Conservation (phyloP, 2,113 vertebrate genomes). For the Nesoenas mayeri region DNA sequence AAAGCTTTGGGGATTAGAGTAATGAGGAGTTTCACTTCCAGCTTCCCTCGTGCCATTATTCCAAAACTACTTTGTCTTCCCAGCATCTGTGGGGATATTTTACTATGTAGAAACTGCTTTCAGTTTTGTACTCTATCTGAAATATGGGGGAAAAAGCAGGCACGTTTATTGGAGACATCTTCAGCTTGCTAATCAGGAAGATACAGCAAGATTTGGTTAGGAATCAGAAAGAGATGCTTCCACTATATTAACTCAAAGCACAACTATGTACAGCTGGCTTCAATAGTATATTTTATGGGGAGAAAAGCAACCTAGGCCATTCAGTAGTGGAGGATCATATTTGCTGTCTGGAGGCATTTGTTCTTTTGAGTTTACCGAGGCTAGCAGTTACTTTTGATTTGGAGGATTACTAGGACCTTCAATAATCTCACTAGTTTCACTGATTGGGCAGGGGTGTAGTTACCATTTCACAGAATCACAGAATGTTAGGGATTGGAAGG, state of each 20-base stretch:
- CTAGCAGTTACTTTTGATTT: neutral
- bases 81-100: too few species aligned
- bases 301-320: neutral
- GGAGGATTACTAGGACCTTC: neutral
- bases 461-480: rapidly evolving
- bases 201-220: neutral
- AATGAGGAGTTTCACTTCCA: slow-evolving; percentile 22
- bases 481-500: too few species aligned
- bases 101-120: neutral
- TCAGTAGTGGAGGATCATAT: neutral
- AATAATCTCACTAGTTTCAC: neutral
- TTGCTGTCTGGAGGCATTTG: neutral
- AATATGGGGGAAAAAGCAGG: neutral
- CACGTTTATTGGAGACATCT: neutral
- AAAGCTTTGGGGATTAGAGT: slow-evolving; percentile 24
- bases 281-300: neutral
- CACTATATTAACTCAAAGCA: neutral
- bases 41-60: slow-evolving; percentile 4
- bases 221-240: neutral
- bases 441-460: neutral
- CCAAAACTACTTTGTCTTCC: neutral
- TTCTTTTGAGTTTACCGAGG: neutral
- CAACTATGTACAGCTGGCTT: neutral
- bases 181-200: neutral
- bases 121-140: neutral